phyloP scores from a whole-genome alignment of 2,113 vertebrate species.

The Emydocephalus ijimae region DNA sequence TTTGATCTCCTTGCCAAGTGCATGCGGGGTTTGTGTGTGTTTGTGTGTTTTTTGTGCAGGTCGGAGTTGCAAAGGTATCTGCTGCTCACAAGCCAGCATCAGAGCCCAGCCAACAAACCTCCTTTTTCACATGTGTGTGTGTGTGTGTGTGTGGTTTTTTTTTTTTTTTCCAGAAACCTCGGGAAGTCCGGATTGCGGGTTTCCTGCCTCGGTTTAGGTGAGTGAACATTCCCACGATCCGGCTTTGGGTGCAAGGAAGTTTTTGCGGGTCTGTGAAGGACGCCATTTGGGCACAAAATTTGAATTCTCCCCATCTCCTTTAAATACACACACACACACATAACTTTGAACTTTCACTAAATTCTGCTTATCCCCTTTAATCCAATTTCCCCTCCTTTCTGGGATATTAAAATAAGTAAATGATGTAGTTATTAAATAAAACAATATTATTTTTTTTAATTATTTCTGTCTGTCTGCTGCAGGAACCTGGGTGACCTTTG shows the following conservation, averaged over 20 bases:
- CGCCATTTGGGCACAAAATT: neutral
- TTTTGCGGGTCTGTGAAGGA: neutral
- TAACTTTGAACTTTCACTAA: neutral
- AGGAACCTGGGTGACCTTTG: conserved; percentile 99
- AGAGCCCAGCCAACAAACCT: neutral
- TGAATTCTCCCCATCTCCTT: neutral
- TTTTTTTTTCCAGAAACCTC: conserved; percentile 85
- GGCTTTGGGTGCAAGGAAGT: neutral
- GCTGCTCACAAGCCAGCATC: neutral
- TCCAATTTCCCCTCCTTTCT: neutral
- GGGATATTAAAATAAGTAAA: neutral
- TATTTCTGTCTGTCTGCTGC: neutral
- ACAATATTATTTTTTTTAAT: neutral
- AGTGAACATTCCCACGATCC: conserved; percentile 50
- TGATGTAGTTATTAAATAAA: neutral
- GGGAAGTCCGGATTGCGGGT: conserved; percentile 96
- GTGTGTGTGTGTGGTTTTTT: conserved; percentile 9
- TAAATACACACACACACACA: no score
- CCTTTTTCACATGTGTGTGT: accelerated
- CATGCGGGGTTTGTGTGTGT: neutral
- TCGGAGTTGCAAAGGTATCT: neutral
- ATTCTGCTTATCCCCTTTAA: neutral
- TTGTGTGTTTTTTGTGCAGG: neutral
- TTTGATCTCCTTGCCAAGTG: neutral
- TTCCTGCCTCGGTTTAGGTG: conserved; percentile 96